Base-by-base conservation (phyloP, 2,113 vertebrate species). In the Pan paniscus region DNA sequence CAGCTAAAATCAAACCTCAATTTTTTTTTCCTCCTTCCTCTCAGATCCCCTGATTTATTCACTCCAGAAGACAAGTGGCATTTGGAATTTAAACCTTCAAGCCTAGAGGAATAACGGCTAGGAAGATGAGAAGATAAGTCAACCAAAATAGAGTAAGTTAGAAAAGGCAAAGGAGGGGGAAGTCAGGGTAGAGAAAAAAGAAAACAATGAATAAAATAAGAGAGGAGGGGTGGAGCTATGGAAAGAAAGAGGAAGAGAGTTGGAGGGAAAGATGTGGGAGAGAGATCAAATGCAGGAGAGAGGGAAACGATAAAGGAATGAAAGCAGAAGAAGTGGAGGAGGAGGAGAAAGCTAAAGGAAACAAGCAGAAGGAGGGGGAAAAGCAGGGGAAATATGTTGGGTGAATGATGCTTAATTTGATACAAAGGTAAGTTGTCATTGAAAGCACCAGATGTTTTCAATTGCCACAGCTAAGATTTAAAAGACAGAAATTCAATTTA, bases 401-500 rank as follows among this genome's bases (percentile, higher is more conserved):
- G 67, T 94, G 64, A 70, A 59, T 35, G 79, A 89, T 89, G 81
- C 48, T 83, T 97, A 50, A 84, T 96, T 94, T 97, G 86, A 93
- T 93, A 76, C 50, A 17, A 3, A 76, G 67, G 87, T 88, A 97
- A 2, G 0, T 57, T 94, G 61, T 94, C 95, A 94, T 90, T 97
- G 98, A 94, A 98, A 98, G 95, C 68, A 68, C 59, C 82, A 84
- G 97, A 97, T 96, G 27, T 96, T 93, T 98, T 98, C 40, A 96
- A 97, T 98, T 95, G 96, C n/a, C 61, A 93, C 48, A 97, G 80
- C 23, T 97, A 95, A 38, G 72, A 82, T 96, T 97, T 98, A 97
- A 97, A 95, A 98, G 97, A 97, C 97, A 98, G 96, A 97, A 98
- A 95, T 67, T 97, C 97, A 96, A 93, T 98, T 95, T 94, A 96